A percentile compares a stretch with the other conserved stretches of the same genome.
phyloP scores from a whole-genome alignment of 2,113 vertebrate genomes.

The Dasyurus viverrinus region DNA sequence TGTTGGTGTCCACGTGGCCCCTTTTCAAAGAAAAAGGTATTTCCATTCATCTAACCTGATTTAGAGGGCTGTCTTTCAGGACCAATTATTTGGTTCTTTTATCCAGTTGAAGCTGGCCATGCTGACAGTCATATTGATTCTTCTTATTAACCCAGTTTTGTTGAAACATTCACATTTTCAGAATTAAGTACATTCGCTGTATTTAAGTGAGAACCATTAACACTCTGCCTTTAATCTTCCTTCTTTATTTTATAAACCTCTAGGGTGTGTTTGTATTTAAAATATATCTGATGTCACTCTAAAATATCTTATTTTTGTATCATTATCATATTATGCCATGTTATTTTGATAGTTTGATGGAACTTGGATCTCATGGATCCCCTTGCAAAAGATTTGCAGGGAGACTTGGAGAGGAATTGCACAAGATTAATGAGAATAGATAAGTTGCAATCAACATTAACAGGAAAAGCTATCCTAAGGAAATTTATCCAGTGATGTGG shows the following conservation, averaged over 20 bases:
- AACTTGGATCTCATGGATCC: background rate
- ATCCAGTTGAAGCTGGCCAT: conserved; percentile 68
- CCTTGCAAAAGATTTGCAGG: background rate
- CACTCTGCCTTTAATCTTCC: conserved; percentile 24
- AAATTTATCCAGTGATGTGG: background rate
- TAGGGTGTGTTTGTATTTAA: background rate
- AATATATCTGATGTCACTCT: background rate
- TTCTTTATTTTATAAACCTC: conserved; percentile 32
- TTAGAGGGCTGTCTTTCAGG: conserved; percentile 59
- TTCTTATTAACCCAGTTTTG: conserved; percentile 71
- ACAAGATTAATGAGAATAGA: background rate
- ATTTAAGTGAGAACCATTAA: conserved; percentile 53
- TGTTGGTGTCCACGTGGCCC: conserved; percentile 65
- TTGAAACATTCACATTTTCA: conserved; percentile 69
- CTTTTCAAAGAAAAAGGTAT: conserved; percentile 57
- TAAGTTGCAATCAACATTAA: background rate
- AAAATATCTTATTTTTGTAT: background rate
- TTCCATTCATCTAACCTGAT: conserved; percentile 62
- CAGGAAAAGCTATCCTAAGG: background rate
- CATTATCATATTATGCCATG: background rate
- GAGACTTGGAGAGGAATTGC: background rate
- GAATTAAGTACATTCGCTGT: conserved; percentile 50
- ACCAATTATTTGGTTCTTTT: conserved; percentile 64
- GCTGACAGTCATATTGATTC: conserved; percentile 77
- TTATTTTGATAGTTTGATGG: background rate